Base-by-base conservation (phyloP, 2,797 vertebrate species). In the Tapirus indicus region DNA sequence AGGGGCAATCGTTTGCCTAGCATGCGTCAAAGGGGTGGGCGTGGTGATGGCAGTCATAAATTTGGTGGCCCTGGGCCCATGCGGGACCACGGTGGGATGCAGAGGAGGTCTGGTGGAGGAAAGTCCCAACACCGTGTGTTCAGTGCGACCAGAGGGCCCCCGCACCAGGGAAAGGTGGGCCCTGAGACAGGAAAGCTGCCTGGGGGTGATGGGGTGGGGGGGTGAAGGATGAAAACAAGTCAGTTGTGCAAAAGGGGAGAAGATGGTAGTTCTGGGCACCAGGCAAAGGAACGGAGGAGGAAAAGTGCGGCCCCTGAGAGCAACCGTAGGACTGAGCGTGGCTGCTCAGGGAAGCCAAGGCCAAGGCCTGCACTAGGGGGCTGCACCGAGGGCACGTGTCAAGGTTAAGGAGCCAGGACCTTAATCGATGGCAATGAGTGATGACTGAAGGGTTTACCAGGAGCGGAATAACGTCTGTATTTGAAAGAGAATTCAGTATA, bases 381-480 rank as follows among this genome's bases (percentile, higher is more conserved):
- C 35, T 23, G 32, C 68, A 32, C 35, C 12, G 10, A 69, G 25
- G n/a, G 4, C 1, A 0, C 25, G 1, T 11, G 32, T 9, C 58
- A 10, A 41, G 7, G 14, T 44, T 12, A 29, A 41, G 35, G 35
- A 27, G 85, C 44, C 35, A 11, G 35, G 56, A 21, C 47, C 8
- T 52, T 41, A 32, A 27, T 60, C 29, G 18, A 35, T 0, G 0
- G 14, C 16, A 2, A 8, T 0, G 0, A 6, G 29, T 47, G 10
- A 16, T 2, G 6, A 3, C 52, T 18, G 25, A 32, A 27, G n/a
- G 17, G 1, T 18, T 5, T 6, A 56, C 44, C 80, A 32, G 41
- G 3, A n/a, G 25, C 20, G 1, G n/a, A 66, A 47, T 3, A 10
- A 0, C 3, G n/a, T 8, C 75, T 0, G 0, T 23, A 38, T 23